Conservation (phyloP, 2,888 invertebrate genomes). For the Coenonympha arcania region DNA sequence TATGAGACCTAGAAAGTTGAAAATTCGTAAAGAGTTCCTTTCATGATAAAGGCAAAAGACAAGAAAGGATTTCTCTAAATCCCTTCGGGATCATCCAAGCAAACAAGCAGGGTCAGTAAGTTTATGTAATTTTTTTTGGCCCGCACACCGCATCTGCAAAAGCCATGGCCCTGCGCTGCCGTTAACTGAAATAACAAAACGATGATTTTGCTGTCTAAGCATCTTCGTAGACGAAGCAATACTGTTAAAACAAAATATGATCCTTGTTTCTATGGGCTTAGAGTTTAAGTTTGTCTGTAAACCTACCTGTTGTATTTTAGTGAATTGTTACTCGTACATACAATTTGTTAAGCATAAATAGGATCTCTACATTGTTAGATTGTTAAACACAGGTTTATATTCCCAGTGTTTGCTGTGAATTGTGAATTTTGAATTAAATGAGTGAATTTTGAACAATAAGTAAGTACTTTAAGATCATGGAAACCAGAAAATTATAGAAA, state of each 20-base stretch:
- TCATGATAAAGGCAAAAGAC: too few relatives aligned
- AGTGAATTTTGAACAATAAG: too few relatives aligned
- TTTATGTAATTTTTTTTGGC: too few relatives aligned
- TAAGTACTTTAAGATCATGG: too few relatives aligned
- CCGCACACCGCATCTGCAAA: background rate
- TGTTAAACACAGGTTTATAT: background rate
- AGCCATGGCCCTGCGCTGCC: background rate
- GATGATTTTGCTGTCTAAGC: constrained; percentile 2
- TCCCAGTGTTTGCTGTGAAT: background rate
- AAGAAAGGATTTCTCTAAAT: too few relatives aligned
- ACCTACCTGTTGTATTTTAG: too few relatives aligned
- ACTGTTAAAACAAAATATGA: background rate
- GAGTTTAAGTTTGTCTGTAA: background rate
- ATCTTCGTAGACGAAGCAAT: constrained; percentile 1
- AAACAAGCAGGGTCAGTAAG: too few relatives aligned
- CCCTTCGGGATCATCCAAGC: too few relatives aligned
- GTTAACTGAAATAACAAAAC: constrained; percentile 3
- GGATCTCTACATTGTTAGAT: background rate
- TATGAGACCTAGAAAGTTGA: too few relatives aligned
- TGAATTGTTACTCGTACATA: background rate
- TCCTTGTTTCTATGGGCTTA: background rate
- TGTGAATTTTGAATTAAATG: too few relatives aligned
- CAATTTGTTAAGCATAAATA: background rate
- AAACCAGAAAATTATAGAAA: too few relatives aligned
- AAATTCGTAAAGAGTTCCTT: too few relatives aligned